Base-by-base conservation (phyloP, 2,113 vertebrate species). In the Nannobrachium achirus region DNA sequence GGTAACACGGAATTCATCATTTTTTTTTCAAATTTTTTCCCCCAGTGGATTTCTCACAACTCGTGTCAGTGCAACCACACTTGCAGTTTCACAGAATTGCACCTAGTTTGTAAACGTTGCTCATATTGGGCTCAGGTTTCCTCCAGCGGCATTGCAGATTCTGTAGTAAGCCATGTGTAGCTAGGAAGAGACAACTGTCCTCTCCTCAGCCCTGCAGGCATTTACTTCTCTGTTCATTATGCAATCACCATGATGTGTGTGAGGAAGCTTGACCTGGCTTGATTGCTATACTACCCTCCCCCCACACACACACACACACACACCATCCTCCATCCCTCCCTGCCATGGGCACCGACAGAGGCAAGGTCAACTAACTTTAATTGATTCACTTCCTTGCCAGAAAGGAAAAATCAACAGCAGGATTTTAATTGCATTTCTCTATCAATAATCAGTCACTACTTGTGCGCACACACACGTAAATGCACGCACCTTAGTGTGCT, bases 391-490 rank as follows among this genome's bases (percentile, higher is more conserved):
- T 83, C 62, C 73, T 80, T 44, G 25, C 41, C 8, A 1, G 60
- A 44, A 49, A 16, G 70, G 45, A 40, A 51, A 16, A 2, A 61
- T 73, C 62, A 75, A 69, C 71, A 69, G 65, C 67, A 78, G 52
- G 56, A 66, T 65, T 81, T 85, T 91, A 86, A 89, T 88, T 89
- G 86, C 75, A 83, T 91, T 86, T 86, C 80, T 88, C 67, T 81
- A 71, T 63, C 79, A 78, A 79, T 88, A 69, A 3, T 45, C 18
- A 33, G 18, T 52, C 11, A 16, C 33, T 14, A 46, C 15, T 39
- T 46, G 10, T 14, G 2, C 6, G 48, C 2, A 2, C 40, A 33
- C 14, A 62, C 19, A 16, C n/a, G 25, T 3, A 4, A 33, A 33
- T 19, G 55, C 20, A 38, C 16, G 5, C n/a, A 39, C 45, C n/a